phyloP scores from a whole-genome alignment of 2,113 vertebrate genomes.

The Chamaetylas fuelleborni region DNA sequence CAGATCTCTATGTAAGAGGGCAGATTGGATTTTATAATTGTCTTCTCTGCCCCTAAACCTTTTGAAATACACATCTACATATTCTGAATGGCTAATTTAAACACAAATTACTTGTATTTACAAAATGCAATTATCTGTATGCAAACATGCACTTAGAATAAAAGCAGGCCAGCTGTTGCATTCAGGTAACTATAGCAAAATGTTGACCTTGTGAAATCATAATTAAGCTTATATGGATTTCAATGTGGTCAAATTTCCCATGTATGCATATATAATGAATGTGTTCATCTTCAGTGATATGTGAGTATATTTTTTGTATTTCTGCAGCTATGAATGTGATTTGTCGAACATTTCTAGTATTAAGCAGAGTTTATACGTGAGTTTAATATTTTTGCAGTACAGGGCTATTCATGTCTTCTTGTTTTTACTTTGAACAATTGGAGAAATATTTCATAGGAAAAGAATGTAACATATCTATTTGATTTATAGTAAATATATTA shows the following conservation, averaged over 20 bases:
- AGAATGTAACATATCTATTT: neutral
- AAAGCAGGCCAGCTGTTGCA: neutral
- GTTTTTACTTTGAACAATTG: neutral
- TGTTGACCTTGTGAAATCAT: neutral
- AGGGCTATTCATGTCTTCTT: neutral
- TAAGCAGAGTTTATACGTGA: neutral
- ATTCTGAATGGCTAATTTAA: neutral
- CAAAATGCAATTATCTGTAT: neutral
- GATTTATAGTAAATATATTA: neutral
- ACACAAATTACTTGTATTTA: neutral
- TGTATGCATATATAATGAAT: neutral
- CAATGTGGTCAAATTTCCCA: neutral
- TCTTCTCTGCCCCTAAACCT: neutral
- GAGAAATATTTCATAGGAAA: neutral
- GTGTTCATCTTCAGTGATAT: neutral
- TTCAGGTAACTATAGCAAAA: slow-evolving; percentile 8
- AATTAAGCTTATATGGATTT: neutral
- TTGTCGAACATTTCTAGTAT: neutral
- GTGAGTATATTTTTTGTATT: neutral
- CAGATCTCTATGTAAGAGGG: neutral
- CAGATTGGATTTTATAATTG: neutral
- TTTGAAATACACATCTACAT: neutral
- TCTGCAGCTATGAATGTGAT: neutral
- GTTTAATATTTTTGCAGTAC: neutral
- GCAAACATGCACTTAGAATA: neutral